phyloP scores from a whole-genome alignment of 2,797 vertebrate genomes.

The Acrocephalus scirpaceus region DNA sequence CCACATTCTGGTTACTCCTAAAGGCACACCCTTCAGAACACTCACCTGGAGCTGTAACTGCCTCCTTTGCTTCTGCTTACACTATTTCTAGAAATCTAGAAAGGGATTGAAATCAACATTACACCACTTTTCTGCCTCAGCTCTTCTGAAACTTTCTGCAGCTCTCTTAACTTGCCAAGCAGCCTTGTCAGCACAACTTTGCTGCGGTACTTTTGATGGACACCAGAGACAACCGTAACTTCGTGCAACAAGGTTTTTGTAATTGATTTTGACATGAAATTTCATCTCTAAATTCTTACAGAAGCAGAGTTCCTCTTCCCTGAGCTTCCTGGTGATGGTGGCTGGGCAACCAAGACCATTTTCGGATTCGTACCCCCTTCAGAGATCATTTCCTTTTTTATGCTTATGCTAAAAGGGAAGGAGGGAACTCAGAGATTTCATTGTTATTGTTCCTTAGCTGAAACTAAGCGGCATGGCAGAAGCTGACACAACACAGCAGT shows the following conservation, averaged over 20 bases:
- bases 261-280: conserved; percentile 2
- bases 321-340: rapidly evolving
- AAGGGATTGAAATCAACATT: conserved; percentile 8
- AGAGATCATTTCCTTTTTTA: neutral
- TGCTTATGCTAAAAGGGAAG: rapidly evolving
- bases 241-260: neutral
- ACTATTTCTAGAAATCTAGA: conserved; percentile 5
- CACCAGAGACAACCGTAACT: neutral
- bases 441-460: neutral
- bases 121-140: conserved; percentile 26
- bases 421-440: neutral
- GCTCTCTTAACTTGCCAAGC: neutral
- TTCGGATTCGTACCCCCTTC: rapidly evolving
- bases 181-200: conserved; percentile 36
- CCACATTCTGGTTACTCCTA: neutral
- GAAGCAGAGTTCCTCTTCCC: neutral
- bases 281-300: neutral
- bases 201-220: neutral
- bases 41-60: neutral
- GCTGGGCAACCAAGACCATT: neutral
- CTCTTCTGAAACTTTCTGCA: conserved; percentile 20
- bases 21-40: neutral
- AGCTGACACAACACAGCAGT: neutral
- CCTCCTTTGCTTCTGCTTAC: neutral
- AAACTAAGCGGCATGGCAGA: neutral